Conservation (phyloP, 2,888 invertebrate genomes). For the Pristionchus entomophagus region DNA sequence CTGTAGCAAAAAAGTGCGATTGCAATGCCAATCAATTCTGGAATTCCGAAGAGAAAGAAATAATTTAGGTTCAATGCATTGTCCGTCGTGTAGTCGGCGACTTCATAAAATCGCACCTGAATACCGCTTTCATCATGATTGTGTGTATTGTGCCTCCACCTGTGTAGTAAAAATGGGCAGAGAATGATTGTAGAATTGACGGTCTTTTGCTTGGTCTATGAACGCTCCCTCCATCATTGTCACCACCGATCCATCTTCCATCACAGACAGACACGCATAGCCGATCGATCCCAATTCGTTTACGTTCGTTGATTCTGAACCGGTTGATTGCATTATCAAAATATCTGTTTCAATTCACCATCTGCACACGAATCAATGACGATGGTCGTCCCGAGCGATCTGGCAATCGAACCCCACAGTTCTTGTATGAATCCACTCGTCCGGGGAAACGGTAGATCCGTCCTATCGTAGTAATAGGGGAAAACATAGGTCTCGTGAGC, state of each 20-base stretch:
- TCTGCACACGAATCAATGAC: not conserved
- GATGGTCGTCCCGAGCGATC: not conserved
- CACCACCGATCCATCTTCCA: slow-evolving; percentile 7
- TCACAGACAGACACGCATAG: not conserved
- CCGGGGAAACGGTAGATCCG: not conserved
- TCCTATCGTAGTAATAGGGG: slow-evolving; percentile 26
- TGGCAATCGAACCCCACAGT: not conserved
- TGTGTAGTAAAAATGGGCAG: slow-evolving; percentile 1
- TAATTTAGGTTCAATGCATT: not conserved
- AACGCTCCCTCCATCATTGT: slow-evolving; percentile 21
- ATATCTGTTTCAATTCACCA: not conserved
- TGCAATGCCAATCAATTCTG: not conserved
- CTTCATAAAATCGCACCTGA: slow-evolving; percentile 18
- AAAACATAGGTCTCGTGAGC: slow-evolving; percentile 38
- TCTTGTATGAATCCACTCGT: slow-evolving; percentile 30
- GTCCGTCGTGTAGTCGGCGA: slow-evolving; percentile 7
- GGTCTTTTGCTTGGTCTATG: not conserved
- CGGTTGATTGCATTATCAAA: too few relatives aligned
- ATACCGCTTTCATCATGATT: too few relatives aligned
- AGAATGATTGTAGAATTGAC: not conserved
- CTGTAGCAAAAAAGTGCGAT: not conserved
- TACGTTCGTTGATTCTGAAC: not conserved
- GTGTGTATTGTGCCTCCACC: too few relatives aligned
- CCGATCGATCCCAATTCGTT: slow-evolving; percentile 15
- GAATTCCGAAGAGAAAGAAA: not conserved